These are phyloP conservation scores for Leucophenga varia DNA, from an alignment of 1,140 invertebrate genomes.

Conservation along the genomic window DNA sequence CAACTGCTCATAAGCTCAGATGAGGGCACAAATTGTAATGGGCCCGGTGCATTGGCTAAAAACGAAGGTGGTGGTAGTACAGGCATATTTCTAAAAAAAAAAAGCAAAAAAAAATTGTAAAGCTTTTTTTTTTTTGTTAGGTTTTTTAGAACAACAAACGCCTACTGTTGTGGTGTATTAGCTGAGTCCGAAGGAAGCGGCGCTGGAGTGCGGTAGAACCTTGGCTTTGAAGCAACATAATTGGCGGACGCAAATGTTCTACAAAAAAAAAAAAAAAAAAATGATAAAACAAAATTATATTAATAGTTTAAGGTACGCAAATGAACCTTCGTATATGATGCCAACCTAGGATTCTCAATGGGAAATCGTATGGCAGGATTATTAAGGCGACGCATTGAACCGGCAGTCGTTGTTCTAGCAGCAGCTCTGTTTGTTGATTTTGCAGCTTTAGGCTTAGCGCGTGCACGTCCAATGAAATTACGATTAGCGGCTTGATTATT, in stretches of 20 bases:
- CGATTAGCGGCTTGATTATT: no score
- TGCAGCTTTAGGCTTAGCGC: no score
- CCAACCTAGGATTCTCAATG: neutral
- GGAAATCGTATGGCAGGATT: constrained; percentile 33
- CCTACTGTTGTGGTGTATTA: no score
- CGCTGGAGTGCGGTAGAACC: constrained; percentile 30
- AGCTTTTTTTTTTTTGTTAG: no score
- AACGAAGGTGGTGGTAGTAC: constrained; percentile 31
- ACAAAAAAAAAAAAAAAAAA: no score
- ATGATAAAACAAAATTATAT: neutral
- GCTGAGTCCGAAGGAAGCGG: no score
- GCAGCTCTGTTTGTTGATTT: no score
- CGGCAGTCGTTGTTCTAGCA: neutral
- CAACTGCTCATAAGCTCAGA: constrained; percentile 26
- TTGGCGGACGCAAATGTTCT: constrained; percentile 38
- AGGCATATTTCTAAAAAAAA: constrained; percentile 23
- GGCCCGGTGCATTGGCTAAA: constrained; percentile 21
- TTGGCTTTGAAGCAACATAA: constrained; percentile 41
- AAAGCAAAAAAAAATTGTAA: neutral
- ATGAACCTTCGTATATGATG: neutral
- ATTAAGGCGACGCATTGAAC: no score
- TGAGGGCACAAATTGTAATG: constrained; percentile 34
- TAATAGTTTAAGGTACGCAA: neutral
- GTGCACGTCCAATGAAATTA: no score
- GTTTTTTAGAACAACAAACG: no score